Conservation (phyloP, 2,888 invertebrate species). For the Ormyrus nitidulus region DNA sequence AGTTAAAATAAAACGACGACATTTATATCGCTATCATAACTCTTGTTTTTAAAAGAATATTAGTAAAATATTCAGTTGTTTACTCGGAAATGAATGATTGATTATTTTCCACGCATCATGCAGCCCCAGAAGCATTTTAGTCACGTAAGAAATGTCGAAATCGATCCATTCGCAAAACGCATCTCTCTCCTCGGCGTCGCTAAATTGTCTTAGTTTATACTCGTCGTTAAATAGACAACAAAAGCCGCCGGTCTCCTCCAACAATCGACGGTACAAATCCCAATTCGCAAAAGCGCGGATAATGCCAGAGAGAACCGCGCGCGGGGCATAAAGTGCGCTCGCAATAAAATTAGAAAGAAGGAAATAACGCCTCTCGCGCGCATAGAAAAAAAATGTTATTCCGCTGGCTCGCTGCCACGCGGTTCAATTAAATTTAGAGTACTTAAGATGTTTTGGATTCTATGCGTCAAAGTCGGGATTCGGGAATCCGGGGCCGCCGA, state of each 20-base stretch:
- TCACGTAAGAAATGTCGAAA: neutral
- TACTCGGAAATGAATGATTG: conserved; percentile 11
- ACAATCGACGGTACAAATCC: no score
- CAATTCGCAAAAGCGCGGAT: no score
- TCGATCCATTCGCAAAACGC: neutral
- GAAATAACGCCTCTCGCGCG: conserved; percentile 2
- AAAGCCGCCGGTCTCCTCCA: no score
- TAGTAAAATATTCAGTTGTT: conserved; percentile 33
- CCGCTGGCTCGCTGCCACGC: conserved; percentile 35
- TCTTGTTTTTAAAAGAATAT: conserved; percentile 13
- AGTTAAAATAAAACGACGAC: conserved; percentile 13
- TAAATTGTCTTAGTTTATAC: no score
- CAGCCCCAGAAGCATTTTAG: neutral
- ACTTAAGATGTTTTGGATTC: conserved; percentile 51
- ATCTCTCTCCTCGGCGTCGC: no score
- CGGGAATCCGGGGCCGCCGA: conserved; percentile 33
- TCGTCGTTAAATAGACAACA: no score
- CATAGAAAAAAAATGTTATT: conserved; percentile 41
- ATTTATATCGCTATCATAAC: conserved; percentile 11
- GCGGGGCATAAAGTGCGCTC: neutral
- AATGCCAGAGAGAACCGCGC: neutral
- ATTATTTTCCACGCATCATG: neutral
- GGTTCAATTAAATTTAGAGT: conserved; percentile 54
- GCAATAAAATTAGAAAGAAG: conserved; percentile 50
- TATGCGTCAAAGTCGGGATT: conserved; percentile 45